Base-by-base conservation (phyloP, 2,113 vertebrate species). In the Onychostoma macrolepis region DNA sequence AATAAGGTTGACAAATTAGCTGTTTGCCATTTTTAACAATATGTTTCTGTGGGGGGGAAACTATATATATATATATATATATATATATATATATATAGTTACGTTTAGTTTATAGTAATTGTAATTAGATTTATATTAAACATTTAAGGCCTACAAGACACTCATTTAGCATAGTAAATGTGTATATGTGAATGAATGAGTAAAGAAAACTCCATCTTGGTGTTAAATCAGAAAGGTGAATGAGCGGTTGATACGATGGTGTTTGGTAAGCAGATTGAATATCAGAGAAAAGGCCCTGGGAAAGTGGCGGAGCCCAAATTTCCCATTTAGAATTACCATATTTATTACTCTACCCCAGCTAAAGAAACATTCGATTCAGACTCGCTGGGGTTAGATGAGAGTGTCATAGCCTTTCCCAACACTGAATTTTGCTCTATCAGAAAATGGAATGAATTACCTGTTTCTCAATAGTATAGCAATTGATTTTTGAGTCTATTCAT, bases 331-430 rank as follows among this genome's bases (percentile, higher is more conserved):
- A 81, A 89, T 90, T 88, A 83, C 53, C 74, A 91, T 88, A 87
- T 89, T 86, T 87, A 89, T 88, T 83, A 87, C 88, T 80, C 13
- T 48, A 56, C 45, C 78, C 48, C 71, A 71, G 87, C 88, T 63
- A 86, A 88, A 79, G 78, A 88, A 89, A 89, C 78, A 89, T 87
- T 88, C 83, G 78, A 89, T 87, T 87, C 48, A 84, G 79, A 87
- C 76, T 86, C 17, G 58, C 56, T 65, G 38, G 74, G 84, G 79
- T 82, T 67, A 81, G 82, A 88, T 83, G 84, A 89, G 85, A 88
- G 76, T 78, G 85, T 78, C 82, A 85, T 48, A 41, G 38, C 61
- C 33, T 87, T 86, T 85, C 71, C 50, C 71, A 80, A 87, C 83
- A 86, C 41, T 80, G 85, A 80, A 65, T 36, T 78, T 63, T 72